A percentile compares a stretch with the other conserved stretches of the same genome.
phyloP scores from a whole-genome alignment of 2,888 invertebrate genomes.

The Cinara cedri region DNA sequence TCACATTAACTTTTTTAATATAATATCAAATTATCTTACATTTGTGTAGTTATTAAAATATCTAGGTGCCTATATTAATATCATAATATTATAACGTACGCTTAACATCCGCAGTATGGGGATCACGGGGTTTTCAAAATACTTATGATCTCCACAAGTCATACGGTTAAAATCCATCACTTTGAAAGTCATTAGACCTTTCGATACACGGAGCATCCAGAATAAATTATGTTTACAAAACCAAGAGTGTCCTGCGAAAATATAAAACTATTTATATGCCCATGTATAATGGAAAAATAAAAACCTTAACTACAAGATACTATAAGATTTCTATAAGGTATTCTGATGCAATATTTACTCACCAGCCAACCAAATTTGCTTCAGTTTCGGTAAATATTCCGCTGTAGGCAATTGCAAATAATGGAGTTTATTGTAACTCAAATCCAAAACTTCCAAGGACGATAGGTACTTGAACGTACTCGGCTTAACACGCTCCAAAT shows the following conservation, averaged over 20 bases:
- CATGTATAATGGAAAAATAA: background rate
- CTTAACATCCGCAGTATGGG: slow-evolving; percentile 71
- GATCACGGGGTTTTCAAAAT: slow-evolving; percentile 70
- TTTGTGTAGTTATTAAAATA: too few species aligned
- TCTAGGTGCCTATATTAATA: too few species aligned
- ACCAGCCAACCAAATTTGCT: slow-evolving; percentile 66
- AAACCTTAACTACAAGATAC: too few species aligned
- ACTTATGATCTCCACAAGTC: slow-evolving; percentile 69
- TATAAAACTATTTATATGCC: background rate
- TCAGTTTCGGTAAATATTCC: slow-evolving; percentile 63
- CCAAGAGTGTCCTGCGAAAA: slow-evolving; percentile 71
- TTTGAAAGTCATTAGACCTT: slow-evolving; percentile 65
- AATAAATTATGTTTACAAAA: slow-evolving; percentile 71
- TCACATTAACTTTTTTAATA: too few species aligned
- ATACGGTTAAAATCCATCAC: slow-evolving; percentile 68
- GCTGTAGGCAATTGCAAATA: slow-evolving; percentile 65
- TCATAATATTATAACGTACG: slow-evolving; percentile 63
- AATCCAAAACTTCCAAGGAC: slow-evolving; percentile 66
- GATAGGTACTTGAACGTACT: slow-evolving; percentile 64
- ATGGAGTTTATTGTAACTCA: slow-evolving; percentile 67
- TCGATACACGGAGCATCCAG: slow-evolving; percentile 70
- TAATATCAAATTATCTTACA: too few species aligned
- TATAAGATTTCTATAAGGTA: too few species aligned
- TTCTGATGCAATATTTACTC: slow-evolving; percentile 60
- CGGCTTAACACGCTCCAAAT: slow-evolving; percentile 61